phyloP scores from a whole-genome alignment of 2,113 vertebrate genomes.

The Macrotus californicus region DNA sequence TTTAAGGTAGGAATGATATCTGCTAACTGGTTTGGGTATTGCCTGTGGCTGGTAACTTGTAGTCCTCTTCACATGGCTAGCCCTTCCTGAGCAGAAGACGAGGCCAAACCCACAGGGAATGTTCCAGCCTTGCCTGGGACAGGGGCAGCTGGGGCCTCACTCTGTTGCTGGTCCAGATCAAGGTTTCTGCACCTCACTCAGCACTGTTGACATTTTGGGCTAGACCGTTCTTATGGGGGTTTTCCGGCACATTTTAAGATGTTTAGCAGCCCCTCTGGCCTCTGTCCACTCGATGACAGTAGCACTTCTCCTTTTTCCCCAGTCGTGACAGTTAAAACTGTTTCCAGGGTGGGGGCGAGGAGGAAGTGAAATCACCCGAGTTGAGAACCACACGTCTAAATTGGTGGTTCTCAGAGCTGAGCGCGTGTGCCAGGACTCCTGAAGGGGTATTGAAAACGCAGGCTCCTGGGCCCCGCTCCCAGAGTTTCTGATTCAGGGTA shows the following conservation, averaged over 20 bases:
- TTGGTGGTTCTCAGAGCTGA: not conserved
- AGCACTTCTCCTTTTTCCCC: not conserved
- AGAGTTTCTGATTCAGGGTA: not conserved
- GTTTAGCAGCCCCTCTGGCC: not conserved
- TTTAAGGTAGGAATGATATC: not conserved
- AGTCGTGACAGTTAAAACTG: not conserved
- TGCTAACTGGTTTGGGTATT: not conserved
- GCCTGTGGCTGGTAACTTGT: not conserved
- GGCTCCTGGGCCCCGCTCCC: not conserved
- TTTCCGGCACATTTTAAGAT: not conserved
- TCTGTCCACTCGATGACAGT: not conserved
- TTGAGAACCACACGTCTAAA: not conserved
- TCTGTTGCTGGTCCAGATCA: not conserved
- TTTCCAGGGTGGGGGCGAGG: not conserved
- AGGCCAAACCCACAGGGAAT: not conserved
- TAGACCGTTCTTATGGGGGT: not conserved
- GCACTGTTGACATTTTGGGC: not conserved
- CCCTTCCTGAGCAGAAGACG: not conserved
- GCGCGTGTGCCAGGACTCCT: not conserved
- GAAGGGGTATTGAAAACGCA: not conserved
- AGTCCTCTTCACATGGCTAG: not conserved
- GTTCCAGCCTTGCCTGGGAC: not conserved
- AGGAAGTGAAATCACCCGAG: not conserved
- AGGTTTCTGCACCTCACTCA: not conserved
- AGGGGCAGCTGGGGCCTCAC: not conserved